phyloP scores from a whole-genome alignment of 2,113 vertebrate genomes.

The Crotalus horridus region DNA sequence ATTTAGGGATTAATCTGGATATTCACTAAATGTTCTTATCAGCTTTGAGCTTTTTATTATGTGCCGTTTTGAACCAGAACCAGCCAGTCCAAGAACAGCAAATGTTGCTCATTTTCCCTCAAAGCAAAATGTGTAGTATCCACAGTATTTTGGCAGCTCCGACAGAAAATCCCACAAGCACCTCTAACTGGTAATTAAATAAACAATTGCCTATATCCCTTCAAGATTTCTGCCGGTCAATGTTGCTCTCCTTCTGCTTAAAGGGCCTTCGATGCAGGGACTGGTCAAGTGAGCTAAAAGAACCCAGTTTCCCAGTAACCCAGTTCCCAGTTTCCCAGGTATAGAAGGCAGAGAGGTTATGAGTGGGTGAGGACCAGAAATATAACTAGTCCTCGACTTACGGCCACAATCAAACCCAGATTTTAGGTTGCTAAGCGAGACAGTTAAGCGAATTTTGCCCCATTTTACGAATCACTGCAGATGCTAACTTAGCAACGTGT shows the following conservation, averaged over 20 bases:
- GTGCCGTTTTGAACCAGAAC: background rate
- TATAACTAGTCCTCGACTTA: too few relatives aligned
- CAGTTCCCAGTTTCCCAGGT: too few relatives aligned
- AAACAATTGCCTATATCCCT: background rate
- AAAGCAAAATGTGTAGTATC: too few relatives aligned
- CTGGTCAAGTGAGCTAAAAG: too few relatives aligned
- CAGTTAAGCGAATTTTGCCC: background rate
- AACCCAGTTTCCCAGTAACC: background rate
- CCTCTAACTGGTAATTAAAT: background rate
- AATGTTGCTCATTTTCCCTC: background rate
- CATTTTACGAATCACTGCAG: background rate
- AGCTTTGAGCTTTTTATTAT: background rate
- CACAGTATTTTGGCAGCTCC: background rate
- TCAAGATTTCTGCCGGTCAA: background rate
- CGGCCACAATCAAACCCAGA: too few relatives aligned
- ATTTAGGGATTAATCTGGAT: background rate
- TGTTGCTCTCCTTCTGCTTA: rapidly evolving
- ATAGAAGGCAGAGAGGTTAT: background rate
- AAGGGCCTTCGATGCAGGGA: background rate
- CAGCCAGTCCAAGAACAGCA: background rate
- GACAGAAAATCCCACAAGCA: background rate
- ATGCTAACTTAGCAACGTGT: background rate
- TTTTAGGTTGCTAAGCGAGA: background rate
- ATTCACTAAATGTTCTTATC: background rate
- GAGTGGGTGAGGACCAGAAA: background rate